A percentile compares a stretch with the other conserved stretches of the same genome.
Evolutionary conservation across 2,797 vertebrate species (phyloP).

Genomic region (Syngnathus rostellatus): DNA sequence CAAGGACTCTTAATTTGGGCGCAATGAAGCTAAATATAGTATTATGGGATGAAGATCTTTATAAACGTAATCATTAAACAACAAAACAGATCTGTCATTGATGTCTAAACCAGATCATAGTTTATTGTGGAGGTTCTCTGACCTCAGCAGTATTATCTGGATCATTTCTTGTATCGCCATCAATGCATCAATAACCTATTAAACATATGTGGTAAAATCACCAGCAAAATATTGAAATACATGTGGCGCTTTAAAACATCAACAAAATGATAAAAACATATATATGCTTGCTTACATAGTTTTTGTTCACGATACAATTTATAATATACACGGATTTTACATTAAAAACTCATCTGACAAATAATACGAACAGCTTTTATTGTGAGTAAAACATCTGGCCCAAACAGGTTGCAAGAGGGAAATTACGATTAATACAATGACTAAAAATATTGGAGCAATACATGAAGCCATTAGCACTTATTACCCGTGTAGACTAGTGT

Average conservation of each 20-base stretch:
- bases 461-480: conserved; percentile 45
- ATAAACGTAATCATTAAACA: not conserved
- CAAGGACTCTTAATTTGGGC: conserved; percentile 29
- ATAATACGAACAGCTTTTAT: not conserved
- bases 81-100: not conserved
- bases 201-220: not conserved
- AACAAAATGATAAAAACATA: too few species aligned
- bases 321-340: too few species aligned
- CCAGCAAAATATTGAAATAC: not conserved
- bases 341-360: too few species aligned
- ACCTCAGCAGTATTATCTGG: conserved; percentile 3
- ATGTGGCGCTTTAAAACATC: not conserved
- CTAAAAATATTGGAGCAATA: conserved; percentile 29
- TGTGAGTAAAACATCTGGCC: too few species aligned
- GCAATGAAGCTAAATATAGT: conserved; percentile 12
- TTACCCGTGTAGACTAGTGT: conserved; percentile 21
- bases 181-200: too few species aligned
- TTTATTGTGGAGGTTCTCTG: not conserved
- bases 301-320: too few species aligned
- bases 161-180: not conserved
- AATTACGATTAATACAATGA: not conserved
- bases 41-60: conserved; percentile 7
- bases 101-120: not conserved
- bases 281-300: too few species aligned
- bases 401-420: not conserved